Evolutionary conservation across 2,113 vertebrate species (phyloP).

Genomic region (Miniopterus natalensis): DNA sequence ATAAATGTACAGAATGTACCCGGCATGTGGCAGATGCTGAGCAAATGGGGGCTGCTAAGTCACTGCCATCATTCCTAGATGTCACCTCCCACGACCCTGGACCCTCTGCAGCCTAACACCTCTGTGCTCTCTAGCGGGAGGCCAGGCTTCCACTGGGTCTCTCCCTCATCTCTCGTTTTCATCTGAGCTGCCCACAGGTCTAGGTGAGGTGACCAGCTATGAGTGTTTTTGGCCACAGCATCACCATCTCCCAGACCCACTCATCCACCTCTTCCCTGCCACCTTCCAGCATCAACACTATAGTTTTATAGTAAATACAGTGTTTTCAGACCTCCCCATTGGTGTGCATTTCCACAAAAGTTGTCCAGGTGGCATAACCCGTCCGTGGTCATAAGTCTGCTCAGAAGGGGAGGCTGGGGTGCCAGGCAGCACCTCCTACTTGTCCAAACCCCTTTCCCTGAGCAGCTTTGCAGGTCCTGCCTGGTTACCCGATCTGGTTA

Average conservation of each 20-base stretch:
- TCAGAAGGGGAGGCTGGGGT: neutral
- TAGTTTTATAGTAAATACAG: neutral
- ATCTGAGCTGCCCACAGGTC: neutral
- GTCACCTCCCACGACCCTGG: neutral
- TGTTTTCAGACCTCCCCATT: neutral
- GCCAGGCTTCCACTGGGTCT: too few relatives aligned
- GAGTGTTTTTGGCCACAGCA: neutral
- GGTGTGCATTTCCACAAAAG: neutral
- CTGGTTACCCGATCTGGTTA: neutral
- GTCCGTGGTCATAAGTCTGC: neutral
- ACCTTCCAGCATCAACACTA: neutral
- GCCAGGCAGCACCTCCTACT: neutral
- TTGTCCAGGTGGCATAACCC: neutral
- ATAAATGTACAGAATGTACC: neutral
- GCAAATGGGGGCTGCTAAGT: neutral
- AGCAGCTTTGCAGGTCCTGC: neutral
- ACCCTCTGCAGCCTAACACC: neutral
- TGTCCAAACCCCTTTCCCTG: neutral
- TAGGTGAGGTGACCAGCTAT: neutral
- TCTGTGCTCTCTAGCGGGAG: neutral
- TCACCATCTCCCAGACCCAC: neutral
- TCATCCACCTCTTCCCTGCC: neutral
- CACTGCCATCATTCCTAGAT: neutral
- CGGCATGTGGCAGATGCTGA: neutral
- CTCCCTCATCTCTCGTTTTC: neutral